A percentile compares a stretch with the other conserved stretches of the same genome.
These are phyloP conservation scores for Lasiurus borealis DNA, from an alignment of 2,113 vertebrate genomes.

Conservation along the genomic window DNA sequence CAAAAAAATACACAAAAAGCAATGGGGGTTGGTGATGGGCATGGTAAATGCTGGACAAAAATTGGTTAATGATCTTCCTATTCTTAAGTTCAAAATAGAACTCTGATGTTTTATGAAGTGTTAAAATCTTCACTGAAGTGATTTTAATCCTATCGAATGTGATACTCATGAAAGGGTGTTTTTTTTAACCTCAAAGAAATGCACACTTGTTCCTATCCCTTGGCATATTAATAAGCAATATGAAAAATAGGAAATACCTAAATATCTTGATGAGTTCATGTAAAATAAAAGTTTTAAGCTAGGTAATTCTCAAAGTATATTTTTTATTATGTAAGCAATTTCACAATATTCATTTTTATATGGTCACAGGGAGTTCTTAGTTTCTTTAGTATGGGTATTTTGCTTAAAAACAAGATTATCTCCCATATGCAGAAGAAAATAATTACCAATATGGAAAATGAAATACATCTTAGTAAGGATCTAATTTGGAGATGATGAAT, in stretches of 20 bases:
- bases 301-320: background rate
- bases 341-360: slow-evolving; percentile 19
- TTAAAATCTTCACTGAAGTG: background rate
- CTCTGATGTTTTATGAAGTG: background rate
- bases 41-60: background rate
- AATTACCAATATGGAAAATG: slow-evolving; percentile 1
- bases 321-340: slow-evolving; percentile 16
- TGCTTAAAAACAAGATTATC: slow-evolving; percentile 35
- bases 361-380: background rate
- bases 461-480: background rate
- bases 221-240: background rate
- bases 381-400: slow-evolving; percentile 31
- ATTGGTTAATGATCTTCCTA: background rate
- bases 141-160: background rate
- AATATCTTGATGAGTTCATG: background rate
- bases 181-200: background rate
- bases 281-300: background rate
- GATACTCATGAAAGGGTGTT: background rate
- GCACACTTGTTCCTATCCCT: background rate
- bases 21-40: background rate
- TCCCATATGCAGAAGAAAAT: background rate
- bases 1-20: background rate
- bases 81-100: background rate
- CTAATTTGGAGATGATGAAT: background rate
- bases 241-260: background rate